These are phyloP conservation scores for Ephestia elutella DNA, from an alignment of 1,140 invertebrate genomes.

Conservation along the genomic window DNA sequence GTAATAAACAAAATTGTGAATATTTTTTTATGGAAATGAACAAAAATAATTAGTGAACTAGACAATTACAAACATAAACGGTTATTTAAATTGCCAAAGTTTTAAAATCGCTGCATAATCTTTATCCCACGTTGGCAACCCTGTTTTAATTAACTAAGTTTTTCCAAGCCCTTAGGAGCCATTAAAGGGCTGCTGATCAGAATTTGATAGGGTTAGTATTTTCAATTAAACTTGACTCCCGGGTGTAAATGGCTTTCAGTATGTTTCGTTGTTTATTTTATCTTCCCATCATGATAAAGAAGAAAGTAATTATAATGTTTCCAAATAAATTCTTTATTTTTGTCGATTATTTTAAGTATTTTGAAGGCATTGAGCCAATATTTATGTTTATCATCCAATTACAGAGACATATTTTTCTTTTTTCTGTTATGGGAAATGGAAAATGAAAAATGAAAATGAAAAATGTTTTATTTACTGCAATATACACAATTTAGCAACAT, in stretches of 20 bases:
- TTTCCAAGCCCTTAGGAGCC: not conserved
- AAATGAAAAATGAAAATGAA: no score
- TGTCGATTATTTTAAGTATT: no score
- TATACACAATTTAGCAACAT: no score
- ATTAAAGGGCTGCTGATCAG: conserved; percentile 5
- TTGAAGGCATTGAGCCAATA: no score
- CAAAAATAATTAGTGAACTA: no score
- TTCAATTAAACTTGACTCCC: conserved; percentile 7
- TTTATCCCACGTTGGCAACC: not conserved
- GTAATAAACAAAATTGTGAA: no score
- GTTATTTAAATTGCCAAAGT: not conserved
- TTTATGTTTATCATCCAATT: no score
- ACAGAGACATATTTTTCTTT: no score
- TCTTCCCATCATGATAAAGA: not conserved
- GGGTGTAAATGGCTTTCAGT: not conserved
- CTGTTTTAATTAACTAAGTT: conserved; percentile 7
- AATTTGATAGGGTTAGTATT: conserved; percentile 6
- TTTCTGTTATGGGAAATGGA: no score
- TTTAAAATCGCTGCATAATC: not conserved
- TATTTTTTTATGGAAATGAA: no score
- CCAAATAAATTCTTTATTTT: no score
- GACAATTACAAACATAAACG: not conserved
- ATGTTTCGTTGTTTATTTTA: not conserved
- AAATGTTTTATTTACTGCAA: no score
- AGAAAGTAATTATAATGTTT: not conserved